Conservation (phyloP, 2,113 vertebrate species). For the Salminus brasiliensis region DNA sequence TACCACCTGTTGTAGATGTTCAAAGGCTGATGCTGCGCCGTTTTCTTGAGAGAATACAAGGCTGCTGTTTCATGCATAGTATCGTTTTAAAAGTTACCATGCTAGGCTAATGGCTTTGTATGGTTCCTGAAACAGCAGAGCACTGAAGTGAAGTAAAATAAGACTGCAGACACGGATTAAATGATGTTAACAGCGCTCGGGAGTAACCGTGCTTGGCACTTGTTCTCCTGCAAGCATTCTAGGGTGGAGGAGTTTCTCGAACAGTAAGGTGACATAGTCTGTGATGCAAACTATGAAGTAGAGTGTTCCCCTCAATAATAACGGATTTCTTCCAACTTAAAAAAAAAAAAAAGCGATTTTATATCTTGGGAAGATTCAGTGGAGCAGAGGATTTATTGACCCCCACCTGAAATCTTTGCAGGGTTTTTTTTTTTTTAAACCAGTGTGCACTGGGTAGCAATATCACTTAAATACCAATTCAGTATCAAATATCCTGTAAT, state of each 20-base stretch:
- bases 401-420: conserved; percentile 30
- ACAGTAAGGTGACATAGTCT: conserved; percentile 29
- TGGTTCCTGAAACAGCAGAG: not conserved
- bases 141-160: not conserved
- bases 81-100: not conserved
- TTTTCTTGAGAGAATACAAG: not conserved
- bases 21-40: not conserved
- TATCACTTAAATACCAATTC: conserved; percentile 36
- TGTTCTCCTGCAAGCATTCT: not conserved
- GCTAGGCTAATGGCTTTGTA: not conserved
- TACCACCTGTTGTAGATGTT: not conserved
- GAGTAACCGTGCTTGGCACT: not conserved
- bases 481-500: conserved; percentile 37
- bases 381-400: conserved; percentile 36
- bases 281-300: conserved; percentile 14
- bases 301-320: conserved; percentile 40
- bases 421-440: not conserved
- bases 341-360: conserved; percentile 31
- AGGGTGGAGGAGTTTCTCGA: conserved; percentile 4
- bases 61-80: not conserved
- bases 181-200: not conserved
- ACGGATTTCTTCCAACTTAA: not conserved
- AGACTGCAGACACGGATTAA: not conserved
- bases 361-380: conserved; percentile 38
- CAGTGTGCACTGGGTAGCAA: conserved; percentile 6